Percentiles rank a stretch among this genome's conserved stretches.
Evolutionary conservation across 2,113 vertebrate genomes (phyloP).

Genomic region (Chrysochloris asiatica): DNA sequence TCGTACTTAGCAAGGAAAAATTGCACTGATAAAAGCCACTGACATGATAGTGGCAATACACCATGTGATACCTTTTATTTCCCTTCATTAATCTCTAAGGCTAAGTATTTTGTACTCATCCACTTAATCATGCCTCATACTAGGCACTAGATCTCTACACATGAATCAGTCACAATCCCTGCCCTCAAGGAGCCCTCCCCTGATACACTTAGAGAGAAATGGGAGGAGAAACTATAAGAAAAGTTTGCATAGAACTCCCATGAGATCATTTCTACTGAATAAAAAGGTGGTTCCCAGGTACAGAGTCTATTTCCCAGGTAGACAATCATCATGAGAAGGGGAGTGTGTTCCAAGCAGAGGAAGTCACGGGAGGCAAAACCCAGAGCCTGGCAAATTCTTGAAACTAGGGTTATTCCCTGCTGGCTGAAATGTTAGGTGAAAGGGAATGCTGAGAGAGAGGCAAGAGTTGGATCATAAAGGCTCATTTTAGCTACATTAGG

Average conservation of each 20-base stretch:
- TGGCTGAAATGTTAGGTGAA: background rate
- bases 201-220: background rate
- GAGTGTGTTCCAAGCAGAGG: background rate
- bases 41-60: background rate
- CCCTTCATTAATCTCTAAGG: background rate
- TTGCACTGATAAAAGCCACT: background rate
- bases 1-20: constrained; percentile 49
- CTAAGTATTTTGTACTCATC: background rate
- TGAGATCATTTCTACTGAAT: background rate
- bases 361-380: background rate
- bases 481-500: background rate
- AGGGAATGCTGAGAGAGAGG: background rate
- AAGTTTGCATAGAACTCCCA: background rate
- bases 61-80: background rate
- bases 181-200: background rate
- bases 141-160: background rate
- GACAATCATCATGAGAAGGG: background rate
- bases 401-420: background rate
- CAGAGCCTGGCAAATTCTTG: background rate
- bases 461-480: background rate
- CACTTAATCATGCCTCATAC: background rate
- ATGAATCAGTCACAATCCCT: background rate
- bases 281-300: background rate
- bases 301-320: background rate
- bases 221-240: background rate